Base-by-base conservation (phyloP, 2,113 vertebrate species). In the Otis tarda region DNA sequence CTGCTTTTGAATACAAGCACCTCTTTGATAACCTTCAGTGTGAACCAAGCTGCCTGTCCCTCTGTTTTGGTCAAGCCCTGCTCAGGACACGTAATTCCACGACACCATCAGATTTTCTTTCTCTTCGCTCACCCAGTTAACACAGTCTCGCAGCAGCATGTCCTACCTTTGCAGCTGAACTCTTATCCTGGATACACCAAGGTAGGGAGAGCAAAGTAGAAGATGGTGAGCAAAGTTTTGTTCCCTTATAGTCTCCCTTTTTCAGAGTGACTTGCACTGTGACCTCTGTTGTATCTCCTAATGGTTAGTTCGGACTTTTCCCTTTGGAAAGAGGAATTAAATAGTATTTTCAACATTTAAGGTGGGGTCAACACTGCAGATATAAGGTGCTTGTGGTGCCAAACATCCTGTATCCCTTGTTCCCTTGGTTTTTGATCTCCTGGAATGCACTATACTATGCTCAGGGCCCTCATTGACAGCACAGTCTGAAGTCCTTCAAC, bases 61-160 rank as follows among this genome's bases (percentile, higher is more conserved):
- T 97, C 97, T 4, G 67, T 99, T 84, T 89, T 75, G 56, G 73
- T 99, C 56, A 97, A 97, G 74, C 99, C 99, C 35, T 56, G 76
- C 57, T 98, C 98, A 3, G 99, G 99, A 91, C 93, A 98, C 3
- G 61, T 99, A 64, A 88, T 59, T 57, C 98, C 99, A 12, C 97
- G 98, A n/a, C 81, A 96, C 43, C 98, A 99, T 76, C 99, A 99
- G 97, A 98, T 99, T 96, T 96, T 99, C 78, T 96, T 98, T 28
- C 74, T 99, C 85, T 98, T 97, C 91, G 97, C 98, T 61, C 97
- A 88, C 57, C 98, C 99, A 33, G 86, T 92, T 57, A 97, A 98
- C 33, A 97, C 97, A 31, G 69, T 90, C 39, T 87, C 63, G 16
- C 94, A 98, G 60, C 97, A 98, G 27, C 98, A 99, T 30, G 45